Evolutionary conservation across 2,888 invertebrate genomes (phyloP), one percentile per base, ranked within the genome.

Genomic region (Apotomis capreana): DNA sequence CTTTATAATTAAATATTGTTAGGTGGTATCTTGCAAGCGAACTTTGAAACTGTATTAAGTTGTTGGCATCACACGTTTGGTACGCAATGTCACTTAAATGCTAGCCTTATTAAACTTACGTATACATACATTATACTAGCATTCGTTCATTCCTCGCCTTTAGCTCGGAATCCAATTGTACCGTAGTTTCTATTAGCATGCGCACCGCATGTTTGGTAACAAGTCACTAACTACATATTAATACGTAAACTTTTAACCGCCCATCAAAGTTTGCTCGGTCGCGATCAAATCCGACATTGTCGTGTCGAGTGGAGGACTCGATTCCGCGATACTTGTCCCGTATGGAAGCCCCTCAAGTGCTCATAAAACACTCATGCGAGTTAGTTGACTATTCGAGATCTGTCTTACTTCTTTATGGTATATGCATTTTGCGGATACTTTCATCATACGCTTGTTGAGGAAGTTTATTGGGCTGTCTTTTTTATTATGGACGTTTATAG

Each of bases 321-420:
- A 87, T 86, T 81, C 81, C 80, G 79, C 81, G 81, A 81, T 84
- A 82, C 84, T 82, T 78, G 78, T 77, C 85, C 82, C 79, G 83
- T 81, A 83, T 85, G 87, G 86, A 86, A 88, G 84, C 83, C 85
- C 83, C 89, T 90, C 84, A 82, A 90, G 90, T 88, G 89, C 87
- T 90, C 90, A 89, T 90, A 91, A 90, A 91, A 89, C 89, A 90
- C 90, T 90, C 87, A 83, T 84, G 85, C 83, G 83, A 84, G 83
- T 82, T 74, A 74, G 68, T 70, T 65, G 67, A 74, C 71, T 76
- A 70, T 70, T 75, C 58, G 36, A 73, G 70, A 70, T 70, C 58
- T 62, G 74, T 74, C 64, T 74, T 68, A 63, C 67, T 62, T 67
- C 59, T 68, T 71, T 85, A 81, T 84, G 79, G 83, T 84, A 83